These are phyloP conservation scores for Trypoxylus dichotomus DNA, from an alignment of 1,140 invertebrate genomes.

Conservation along the genomic window DNA sequence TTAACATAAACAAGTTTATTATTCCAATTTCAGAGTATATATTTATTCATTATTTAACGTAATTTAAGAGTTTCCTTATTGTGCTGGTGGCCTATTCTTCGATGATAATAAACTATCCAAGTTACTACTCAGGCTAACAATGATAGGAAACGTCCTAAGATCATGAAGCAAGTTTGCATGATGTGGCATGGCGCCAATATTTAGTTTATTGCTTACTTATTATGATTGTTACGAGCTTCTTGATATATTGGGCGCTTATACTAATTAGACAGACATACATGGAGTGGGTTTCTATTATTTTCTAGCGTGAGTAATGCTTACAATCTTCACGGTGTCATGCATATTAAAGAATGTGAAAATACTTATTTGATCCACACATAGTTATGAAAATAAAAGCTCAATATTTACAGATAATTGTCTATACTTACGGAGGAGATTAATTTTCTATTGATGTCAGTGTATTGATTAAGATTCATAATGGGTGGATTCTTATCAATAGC, in stretches of 20 bases:
- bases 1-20: not conserved
- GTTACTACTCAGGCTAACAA: not conserved
- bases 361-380: not conserved
- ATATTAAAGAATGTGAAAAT: not conserved
- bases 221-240: not conserved
- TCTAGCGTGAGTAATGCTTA: too few species aligned
- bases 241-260: not conserved
- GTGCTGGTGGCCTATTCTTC: not conserved
- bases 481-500: conserved; percentile 70
- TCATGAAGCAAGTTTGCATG: not conserved
- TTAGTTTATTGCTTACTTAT: not conserved
- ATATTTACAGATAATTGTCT: too few species aligned
- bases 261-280: not conserved
- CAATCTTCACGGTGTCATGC: too few species aligned
- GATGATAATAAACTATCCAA: not conserved
- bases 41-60: not conserved
- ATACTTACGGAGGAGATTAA: conserved; percentile 64
- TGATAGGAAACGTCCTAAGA: not conserved
- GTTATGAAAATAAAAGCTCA: too few species aligned
- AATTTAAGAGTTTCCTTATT: not conserved
- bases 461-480: conserved; percentile 70
- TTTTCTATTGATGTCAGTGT: conserved; percentile 67
- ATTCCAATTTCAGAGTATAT: not conserved
- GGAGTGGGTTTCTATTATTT: too few species aligned
- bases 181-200: not conserved